Percentiles rank a stretch among this genome's conserved stretches.
phyloP scores from a whole-genome alignment of 2,797 vertebrate species.

The Miichthys miiuy region DNA sequence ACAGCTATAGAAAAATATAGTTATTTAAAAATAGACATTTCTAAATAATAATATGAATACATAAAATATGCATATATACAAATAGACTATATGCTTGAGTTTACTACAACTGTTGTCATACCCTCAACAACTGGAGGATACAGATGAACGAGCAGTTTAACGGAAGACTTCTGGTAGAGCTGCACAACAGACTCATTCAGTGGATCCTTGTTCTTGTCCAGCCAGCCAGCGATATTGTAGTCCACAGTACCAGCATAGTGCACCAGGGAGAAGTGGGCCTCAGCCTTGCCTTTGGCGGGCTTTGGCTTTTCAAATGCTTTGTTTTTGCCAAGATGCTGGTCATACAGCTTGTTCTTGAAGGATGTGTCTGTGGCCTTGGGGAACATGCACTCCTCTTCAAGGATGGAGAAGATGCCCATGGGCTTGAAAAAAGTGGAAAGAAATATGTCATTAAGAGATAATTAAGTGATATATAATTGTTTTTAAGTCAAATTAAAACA shows the following conservation, averaged over 20 bases:
- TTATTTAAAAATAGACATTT: no score
- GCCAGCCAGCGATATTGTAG: constrained; percentile 91
- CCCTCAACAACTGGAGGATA: constrained; percentile 85
- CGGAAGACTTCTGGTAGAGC: constrained; percentile 88
- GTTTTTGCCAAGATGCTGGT: constrained; percentile 91
- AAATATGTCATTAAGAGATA: background rate
- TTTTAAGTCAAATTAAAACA: background rate
- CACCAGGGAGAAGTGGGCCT: constrained; percentile 90
- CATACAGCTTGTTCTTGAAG: constrained; percentile 93
- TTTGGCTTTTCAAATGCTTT: constrained; percentile 91
- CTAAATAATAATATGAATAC: no score
- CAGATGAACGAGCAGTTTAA: constrained; percentile 84
- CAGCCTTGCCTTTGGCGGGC: constrained; percentile 86
- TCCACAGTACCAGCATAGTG: constrained; percentile 94
- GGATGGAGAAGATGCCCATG: constrained; percentile 83
- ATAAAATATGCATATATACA: no score
- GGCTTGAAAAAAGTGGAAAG: constrained; percentile 68
- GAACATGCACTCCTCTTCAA: constrained; percentile 95
- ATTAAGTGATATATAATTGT: no score
- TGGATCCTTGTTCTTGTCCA: constrained; percentile 95
- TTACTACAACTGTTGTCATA: constrained; percentile 20
- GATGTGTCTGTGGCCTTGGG: constrained; percentile 88
- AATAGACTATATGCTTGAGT: no score
- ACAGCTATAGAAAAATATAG: background rate
- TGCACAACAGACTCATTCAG: constrained; percentile 92